Evolutionary conservation across 1,140 invertebrate species (phyloP).

Genomic region (Sycophila sp.): DNA sequence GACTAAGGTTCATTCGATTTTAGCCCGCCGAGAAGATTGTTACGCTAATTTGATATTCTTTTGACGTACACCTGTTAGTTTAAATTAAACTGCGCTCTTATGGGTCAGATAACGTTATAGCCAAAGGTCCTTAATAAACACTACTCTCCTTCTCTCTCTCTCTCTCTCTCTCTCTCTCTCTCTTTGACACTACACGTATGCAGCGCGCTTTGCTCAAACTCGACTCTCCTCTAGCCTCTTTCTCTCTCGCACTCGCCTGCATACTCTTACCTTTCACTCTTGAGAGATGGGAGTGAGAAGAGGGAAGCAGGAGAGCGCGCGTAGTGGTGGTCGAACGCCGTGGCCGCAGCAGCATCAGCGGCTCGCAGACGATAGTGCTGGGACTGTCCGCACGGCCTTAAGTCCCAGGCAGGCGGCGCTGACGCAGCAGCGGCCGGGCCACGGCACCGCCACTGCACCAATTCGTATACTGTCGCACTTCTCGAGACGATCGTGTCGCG

Average conservation of each 20-base stretch:
- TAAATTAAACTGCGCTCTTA: too few relatives aligned
- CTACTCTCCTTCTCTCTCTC: too few relatives aligned
- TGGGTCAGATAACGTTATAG: too few relatives aligned
- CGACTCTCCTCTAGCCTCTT: too few relatives aligned
- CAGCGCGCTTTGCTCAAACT: neutral
- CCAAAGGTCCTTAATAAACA: too few relatives aligned
- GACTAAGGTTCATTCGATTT: too few relatives aligned
- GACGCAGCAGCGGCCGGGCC: neutral
- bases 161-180: neutral
- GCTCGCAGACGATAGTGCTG: constrained; percentile 3
- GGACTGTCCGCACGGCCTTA: constrained; percentile 32
- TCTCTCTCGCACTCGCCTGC: neutral
- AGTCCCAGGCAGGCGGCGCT: constrained; percentile 9
- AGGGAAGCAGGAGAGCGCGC: neutral
- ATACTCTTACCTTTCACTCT: constrained; percentile 11
- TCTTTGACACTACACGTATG: neutral
- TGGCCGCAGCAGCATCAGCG: neutral
- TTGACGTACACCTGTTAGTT: too few relatives aligned
- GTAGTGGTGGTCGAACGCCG: too few relatives aligned
- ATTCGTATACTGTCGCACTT: too few relatives aligned
- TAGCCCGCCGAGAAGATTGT: too few relatives aligned
- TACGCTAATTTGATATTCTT: too few relatives aligned
- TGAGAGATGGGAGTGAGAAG: neutral
- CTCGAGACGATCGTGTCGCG: too few relatives aligned
- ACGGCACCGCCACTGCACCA: neutral